phyloP scores from a whole-genome alignment of 1,140 invertebrate species.

The Drosophila fuyamai region DNA sequence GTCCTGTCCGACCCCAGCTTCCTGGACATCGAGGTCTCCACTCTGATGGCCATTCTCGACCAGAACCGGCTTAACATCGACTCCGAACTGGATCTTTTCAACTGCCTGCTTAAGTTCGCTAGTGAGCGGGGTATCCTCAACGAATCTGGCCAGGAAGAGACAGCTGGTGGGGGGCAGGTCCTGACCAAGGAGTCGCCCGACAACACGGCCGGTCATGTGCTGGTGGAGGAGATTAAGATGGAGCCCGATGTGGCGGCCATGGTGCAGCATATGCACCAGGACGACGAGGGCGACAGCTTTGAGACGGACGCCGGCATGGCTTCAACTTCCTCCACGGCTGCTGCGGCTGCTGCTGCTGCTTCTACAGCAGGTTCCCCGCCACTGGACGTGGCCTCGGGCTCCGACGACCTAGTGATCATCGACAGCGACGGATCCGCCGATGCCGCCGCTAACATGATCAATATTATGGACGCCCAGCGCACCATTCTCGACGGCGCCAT shows the following conservation, averaged over 20 bases:
- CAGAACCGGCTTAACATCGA: conserved; percentile 89
- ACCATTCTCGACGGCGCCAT: conserved; percentile 69
- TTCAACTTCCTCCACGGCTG: conserved; percentile 25
- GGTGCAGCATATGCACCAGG: conserved; percentile 73
- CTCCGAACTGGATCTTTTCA: conserved; percentile 91
- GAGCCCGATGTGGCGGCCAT: conserved; percentile 78
- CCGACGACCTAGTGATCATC: conserved; percentile 71
- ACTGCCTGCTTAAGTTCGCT: conserved; percentile 89
- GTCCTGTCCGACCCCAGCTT: conserved; percentile 90
- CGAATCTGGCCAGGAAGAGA: conserved; percentile 12
- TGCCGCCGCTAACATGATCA: conserved; percentile 66
- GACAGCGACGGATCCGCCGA: conserved; percentile 73
- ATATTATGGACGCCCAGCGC: conserved; percentile 75
- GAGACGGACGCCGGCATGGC: conserved; percentile 22
- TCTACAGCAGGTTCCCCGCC: conserved; percentile 6
- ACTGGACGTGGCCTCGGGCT: conserved; percentile 21
- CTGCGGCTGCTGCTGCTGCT: conserved; percentile 6
- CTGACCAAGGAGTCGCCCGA: conserved; percentile 3
- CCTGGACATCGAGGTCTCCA: conserved; percentile 90
- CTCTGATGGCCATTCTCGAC: conserved; percentile 90
- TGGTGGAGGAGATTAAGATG: conserved; percentile 80
- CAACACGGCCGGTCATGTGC: conserved; percentile 25
- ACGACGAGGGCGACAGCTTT: conserved; percentile 60
- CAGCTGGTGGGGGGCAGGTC: conserved; percentile 18
- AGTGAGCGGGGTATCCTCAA: conserved; percentile 81